Percentiles rank a stretch among this genome's conserved stretches.
Evolutionary conservation across 2,113 vertebrate genomes (phyloP).

Genomic region (Leuciscus idus): DNA sequence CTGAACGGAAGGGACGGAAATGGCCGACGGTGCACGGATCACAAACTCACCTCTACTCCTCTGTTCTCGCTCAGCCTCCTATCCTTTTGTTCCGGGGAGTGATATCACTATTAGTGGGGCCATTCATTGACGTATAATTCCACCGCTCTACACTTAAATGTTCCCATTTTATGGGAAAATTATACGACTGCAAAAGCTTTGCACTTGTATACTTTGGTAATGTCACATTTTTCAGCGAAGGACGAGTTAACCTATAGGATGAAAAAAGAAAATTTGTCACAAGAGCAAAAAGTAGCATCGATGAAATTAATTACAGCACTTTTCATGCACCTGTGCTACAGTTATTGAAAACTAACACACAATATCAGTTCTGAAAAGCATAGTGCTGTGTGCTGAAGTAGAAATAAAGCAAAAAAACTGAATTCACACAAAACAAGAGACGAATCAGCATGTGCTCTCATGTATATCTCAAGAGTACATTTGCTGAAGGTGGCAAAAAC

Average conservation of each 20-base stretch:
- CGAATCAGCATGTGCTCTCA: slow-evolving; percentile 65
- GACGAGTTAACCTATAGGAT: slow-evolving; percentile 68
- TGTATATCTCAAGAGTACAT: slow-evolving; percentile 65
- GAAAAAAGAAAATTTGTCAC: slow-evolving; percentile 52
- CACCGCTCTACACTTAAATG: slow-evolving; percentile 76
- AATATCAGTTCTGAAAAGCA: slow-evolving; percentile 1
- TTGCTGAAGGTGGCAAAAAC: slow-evolving; percentile 76
- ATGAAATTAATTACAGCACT: slow-evolving; percentile 70
- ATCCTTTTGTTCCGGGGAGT: slow-evolving; percentile 77
- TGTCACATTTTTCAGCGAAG: slow-evolving; percentile 75
- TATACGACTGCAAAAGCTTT: slow-evolving; percentile 73
- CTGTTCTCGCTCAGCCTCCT: slow-evolving; percentile 61
- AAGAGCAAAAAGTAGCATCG: slow-evolving; percentile 62
- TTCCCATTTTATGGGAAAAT: slow-evolving; percentile 79
- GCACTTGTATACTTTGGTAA: slow-evolving; percentile 73
- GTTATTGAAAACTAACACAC: slow-evolving; percentile 62
- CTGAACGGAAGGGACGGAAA: slow-evolving; percentile 47
- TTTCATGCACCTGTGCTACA: slow-evolving; percentile 65
- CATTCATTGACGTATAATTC: slow-evolving; percentile 76
- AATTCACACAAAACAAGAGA: slow-evolving; percentile 50
- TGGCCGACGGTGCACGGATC: background rate
- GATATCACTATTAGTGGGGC: slow-evolving; percentile 77
- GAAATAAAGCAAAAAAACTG: slow-evolving; percentile 57
- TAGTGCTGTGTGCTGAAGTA: slow-evolving; percentile 27
- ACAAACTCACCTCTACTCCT: slow-evolving; percentile 78